Base-by-base conservation (phyloP, 2,113 vertebrate species). In the Pelobates fuscus region DNA sequence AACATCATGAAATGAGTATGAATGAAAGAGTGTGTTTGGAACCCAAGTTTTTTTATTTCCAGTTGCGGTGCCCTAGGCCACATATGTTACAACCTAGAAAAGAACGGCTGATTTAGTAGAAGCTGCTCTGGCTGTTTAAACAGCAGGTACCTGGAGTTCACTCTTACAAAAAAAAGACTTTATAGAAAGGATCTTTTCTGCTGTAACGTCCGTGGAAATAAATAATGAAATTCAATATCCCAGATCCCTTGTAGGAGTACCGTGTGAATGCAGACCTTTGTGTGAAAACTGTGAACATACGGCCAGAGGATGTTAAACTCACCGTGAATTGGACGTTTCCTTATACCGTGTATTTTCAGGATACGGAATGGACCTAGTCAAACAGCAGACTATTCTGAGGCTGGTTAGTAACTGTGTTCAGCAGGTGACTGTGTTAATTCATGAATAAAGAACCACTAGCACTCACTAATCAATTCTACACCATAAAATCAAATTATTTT, bases 231-330 rank as follows among this genome's bases (percentile, higher is more conserved):
- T 37, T 44, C 20, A 61, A 60, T 77, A 67, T 52, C 55, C 65
- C 55, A 61, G 73, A 77, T 68, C 62, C 65, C 65, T 75, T 24
- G n/a, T 32, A 32, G 54, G 72, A 23, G 30, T 24, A 14, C 23
- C 59, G 32, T 67, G 72, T 75, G 72, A 75, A 75, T 67, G 54
- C 11, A 7, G 54, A 14, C 54, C 72, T 75, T 75, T 75, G 72
- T 75, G 72, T 65, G 71, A 2, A 26, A 60, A 52, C 32, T 23
- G 52, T 59, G 44, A 75, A 58, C 32, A 67, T 25, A 75, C 25
- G 54, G 58, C 54, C 32, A 37, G 52, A 32, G 54, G 63, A 67
- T 60, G 63, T 67, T 59, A 46, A 75, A 67, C 63, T 37, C 43
- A 61, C 37, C 26, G 59, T 15, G 57, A 46, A 21, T 75, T 43